phyloP scores from a whole-genome alignment of 92 coral and sea anemone genomes.

The Bergia sp. region DNA sequence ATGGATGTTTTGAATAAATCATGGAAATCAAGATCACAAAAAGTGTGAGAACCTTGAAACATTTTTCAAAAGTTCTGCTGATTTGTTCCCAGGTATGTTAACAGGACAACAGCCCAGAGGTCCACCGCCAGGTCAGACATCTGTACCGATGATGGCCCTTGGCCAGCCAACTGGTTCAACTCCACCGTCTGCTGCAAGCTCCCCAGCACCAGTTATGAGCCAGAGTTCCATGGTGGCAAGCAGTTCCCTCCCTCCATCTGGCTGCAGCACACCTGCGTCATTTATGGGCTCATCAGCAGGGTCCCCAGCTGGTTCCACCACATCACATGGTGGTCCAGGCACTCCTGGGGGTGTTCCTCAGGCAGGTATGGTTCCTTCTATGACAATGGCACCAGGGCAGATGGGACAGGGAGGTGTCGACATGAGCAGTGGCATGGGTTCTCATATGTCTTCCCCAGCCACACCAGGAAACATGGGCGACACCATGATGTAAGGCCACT shows the following conservation, averaged over 20 bases:
- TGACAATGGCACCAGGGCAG: conserved; percentile 47
- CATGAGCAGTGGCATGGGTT: conserved; percentile 56
- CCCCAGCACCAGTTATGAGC: conserved; percentile 77
- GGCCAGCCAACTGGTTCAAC: conserved; percentile 66
- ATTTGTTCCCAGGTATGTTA: conserved; percentile 9
- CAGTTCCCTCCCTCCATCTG: conserved; percentile 86
- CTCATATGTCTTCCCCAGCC: conserved; percentile 68
- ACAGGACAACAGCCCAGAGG: conserved; percentile 36
- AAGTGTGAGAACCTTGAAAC: neutral
- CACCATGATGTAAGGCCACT: neutral
- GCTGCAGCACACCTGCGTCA: conserved; percentile 91
- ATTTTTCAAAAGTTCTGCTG: neutral
- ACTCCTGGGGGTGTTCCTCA: conserved; percentile 64
- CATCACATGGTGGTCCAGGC: conserved; percentile 71
- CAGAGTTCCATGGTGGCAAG: conserved; percentile 77
- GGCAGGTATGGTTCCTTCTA: conserved; percentile 48
- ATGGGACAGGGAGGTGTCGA: conserved; percentile 62
- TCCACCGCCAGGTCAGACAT: conserved; percentile 25
- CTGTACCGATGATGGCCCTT: conserved; percentile 41
- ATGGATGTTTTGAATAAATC: neutral
- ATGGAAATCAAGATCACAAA: neutral
- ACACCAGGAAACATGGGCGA: conserved; percentile 56
- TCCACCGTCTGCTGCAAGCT: conserved; percentile 79
- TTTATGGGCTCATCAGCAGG: conserved; percentile 79
- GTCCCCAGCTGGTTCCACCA: conserved; percentile 67